These are phyloP conservation scores for Lamellibrachia columna DNA, from an alignment of 2,888 invertebrate species.

Conservation along the genomic window DNA sequence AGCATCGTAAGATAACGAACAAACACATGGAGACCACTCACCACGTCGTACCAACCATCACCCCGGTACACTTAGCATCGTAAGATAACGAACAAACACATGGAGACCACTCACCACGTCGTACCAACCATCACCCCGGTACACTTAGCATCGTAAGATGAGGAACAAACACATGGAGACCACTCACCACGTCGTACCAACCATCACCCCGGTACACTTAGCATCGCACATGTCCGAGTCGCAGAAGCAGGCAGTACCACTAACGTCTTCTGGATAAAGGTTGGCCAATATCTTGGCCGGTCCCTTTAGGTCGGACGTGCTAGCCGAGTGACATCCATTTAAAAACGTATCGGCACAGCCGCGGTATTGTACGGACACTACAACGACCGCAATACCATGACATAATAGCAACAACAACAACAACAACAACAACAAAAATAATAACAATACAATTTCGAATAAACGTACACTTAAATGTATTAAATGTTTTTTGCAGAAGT, in stretches of 20 bases:
- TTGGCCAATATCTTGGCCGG: neutral
- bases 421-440: no score
- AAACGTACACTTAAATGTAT: no score
- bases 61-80: no score
- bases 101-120: no score
- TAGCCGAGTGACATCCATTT: neutral
- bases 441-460: no score
- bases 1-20: no score
- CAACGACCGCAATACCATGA: neutral
- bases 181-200: neutral
- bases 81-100: no score
- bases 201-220: neutral
- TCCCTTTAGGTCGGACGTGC: neutral
- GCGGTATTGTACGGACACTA: neutral
- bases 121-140: no score
- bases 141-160: no score
- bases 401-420: neutral
- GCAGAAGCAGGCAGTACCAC: neutral
- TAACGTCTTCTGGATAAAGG: neutral
- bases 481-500: no score
- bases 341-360: neutral
- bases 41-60: no score
- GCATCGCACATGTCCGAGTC: neutral
- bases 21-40: no score
- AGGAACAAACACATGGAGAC: neutral